A percentile compares a stretch with the other conserved stretches of the same genome.
These are phyloP conservation scores for Tonatia bakeri DNA, from an alignment of 2,113 vertebrate species.

Conservation along the genomic window DNA sequence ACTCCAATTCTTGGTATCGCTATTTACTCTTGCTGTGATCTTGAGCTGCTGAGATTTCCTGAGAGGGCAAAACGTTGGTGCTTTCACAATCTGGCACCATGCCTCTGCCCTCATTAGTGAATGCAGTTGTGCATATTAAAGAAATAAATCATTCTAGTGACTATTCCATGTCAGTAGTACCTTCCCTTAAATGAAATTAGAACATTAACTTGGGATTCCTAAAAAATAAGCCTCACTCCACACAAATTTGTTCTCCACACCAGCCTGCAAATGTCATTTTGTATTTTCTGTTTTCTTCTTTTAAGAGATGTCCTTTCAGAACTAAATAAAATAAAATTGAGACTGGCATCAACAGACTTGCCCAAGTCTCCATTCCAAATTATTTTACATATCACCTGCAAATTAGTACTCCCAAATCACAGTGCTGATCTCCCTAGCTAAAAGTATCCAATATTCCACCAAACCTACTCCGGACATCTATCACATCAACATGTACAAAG, in stretches of 20 bases:
- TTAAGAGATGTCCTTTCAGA: not conserved
- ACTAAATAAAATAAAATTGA: not conserved
- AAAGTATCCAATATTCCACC: not conserved
- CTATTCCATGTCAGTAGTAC: conserved; percentile 33
- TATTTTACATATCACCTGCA: not conserved
- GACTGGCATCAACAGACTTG: not conserved
- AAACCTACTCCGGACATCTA: not conserved
- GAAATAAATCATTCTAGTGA: conserved; percentile 67
- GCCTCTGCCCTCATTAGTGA: conserved; percentile 61
- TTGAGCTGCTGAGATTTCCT: conserved; percentile 36
- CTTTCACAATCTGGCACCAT: conserved; percentile 46
- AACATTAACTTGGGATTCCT: conserved; percentile 35
- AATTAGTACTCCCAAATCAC: not conserved
- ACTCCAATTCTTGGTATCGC: not conserved
- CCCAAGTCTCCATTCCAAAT: not conserved
- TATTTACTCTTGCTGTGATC: conserved; percentile 50
- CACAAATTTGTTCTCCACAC: not conserved
- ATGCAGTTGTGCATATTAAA: conserved; percentile 64
- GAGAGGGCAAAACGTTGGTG: conserved; percentile 13
- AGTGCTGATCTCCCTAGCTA: not conserved
- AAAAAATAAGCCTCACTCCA: not conserved
- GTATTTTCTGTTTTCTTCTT: not conserved
- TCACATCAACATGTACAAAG: not conserved
- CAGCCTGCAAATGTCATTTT: not conserved
- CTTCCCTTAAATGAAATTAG: conserved; percentile 57